Conservation (phyloP, 2,888 invertebrate species). For the Sylvicola cinctus region DNA sequence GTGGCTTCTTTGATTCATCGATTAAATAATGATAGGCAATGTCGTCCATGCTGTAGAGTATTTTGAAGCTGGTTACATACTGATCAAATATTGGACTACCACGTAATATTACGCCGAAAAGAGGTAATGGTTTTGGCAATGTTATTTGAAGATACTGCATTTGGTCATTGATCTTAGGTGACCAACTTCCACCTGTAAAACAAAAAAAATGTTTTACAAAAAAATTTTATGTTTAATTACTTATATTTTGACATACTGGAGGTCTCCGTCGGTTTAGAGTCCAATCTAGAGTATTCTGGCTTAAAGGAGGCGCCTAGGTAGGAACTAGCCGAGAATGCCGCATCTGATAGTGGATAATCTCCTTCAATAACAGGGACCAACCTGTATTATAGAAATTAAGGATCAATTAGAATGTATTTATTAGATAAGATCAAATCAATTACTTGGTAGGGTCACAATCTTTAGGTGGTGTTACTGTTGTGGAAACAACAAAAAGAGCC, state of each 20-base stretch:
- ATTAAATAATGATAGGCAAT: slow-evolving; percentile 35
- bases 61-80: slow-evolving; percentile 57
- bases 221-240: not conserved
- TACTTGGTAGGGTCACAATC: slow-evolving; percentile 25
- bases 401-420: not conserved
- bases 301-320: slow-evolving; percentile 26
- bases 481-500: slow-evolving; percentile 11
- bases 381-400: too few species aligned
- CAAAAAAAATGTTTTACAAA: slow-evolving; percentile 1
- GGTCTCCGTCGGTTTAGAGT: slow-evolving; percentile 15
- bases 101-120: slow-evolving; percentile 54
- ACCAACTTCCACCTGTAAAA: slow-evolving; percentile 42
- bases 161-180: slow-evolving; percentile 33
- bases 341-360: slow-evolving; percentile 27
- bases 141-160: slow-evolving; percentile 51
- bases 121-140: slow-evolving; percentile 38
- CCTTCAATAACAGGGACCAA: slow-evolving; percentile 26
- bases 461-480: slow-evolving; percentile 25
- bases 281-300: slow-evolving; percentile 32
- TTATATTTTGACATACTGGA: slow-evolving; percentile 10
- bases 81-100: slow-evolving; percentile 47
- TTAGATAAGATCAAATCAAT: slow-evolving; percentile 4
- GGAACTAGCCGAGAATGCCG: slow-evolving; percentile 38
- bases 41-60: slow-evolving; percentile 45
- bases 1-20: slow-evolving; percentile 30